Conservation (phyloP, 2,113 vertebrate genomes). For the Ondatra zibethicus region DNA sequence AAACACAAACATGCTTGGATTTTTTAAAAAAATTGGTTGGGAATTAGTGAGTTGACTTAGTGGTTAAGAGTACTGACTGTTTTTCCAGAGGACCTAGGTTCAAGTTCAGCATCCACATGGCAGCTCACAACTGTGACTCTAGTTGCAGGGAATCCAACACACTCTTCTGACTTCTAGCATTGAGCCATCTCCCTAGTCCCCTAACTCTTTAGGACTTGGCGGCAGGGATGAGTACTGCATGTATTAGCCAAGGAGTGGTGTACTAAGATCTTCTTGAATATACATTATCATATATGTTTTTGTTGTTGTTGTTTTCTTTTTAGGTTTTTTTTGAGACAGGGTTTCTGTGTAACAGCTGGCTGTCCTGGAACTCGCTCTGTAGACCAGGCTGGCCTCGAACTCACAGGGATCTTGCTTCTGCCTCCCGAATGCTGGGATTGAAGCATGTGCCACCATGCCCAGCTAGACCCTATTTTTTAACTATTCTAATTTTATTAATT, state of each 20-base stretch:
- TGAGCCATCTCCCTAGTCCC: not conserved
- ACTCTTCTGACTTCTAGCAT: not conserved
- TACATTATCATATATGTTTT: no score
- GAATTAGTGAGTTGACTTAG: not conserved
- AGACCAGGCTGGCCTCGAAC: no score
- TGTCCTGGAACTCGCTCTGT: no score
- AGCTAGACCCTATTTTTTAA: not conserved
- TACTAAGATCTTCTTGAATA: not conserved
- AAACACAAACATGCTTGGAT: not conserved
- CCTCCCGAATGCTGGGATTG: no score
- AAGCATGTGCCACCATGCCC: no score
- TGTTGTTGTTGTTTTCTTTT: no score
- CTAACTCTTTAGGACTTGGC: no score
- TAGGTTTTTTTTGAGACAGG: no score
- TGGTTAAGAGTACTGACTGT: not conserved
- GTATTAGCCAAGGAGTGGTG: not conserved
- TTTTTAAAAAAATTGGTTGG: not conserved
- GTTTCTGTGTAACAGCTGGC: no score
- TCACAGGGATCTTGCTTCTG: no score
- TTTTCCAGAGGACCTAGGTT: not conserved
- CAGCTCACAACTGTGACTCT: not conserved
- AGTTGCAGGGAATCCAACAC: not conserved
- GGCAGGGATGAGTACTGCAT: no score
- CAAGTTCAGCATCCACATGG: not conserved
- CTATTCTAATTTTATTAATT: not conserved